Conservation (phyloP, 2,888 invertebrate genomes). For the Trissoscelio sp. region DNA sequence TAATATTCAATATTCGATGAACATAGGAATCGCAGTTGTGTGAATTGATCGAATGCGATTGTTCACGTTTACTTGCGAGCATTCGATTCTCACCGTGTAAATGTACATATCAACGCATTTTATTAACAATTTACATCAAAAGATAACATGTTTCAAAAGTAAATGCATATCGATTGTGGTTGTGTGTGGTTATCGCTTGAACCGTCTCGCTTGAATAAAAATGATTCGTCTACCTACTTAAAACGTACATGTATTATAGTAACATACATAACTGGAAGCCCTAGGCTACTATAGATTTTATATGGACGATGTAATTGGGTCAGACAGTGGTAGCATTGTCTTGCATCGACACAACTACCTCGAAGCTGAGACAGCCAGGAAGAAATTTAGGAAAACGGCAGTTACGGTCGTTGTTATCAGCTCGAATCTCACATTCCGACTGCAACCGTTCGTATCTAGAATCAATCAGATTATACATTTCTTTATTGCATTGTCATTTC, state of each 20-base stretch:
- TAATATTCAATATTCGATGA: conserved; percentile 66
- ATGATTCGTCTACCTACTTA: conserved; percentile 82
- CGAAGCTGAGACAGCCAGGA: conserved; percentile 59
- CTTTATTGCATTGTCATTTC: not conserved
- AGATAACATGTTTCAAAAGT: conserved; percentile 81
- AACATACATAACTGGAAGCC: conserved; percentile 83
- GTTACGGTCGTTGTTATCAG: conserved; percentile 45
- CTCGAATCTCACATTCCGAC: conserved; percentile 33
- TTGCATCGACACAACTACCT: conserved; percentile 68
- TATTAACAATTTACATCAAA: conserved; percentile 81
- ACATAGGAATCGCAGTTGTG: conserved; percentile 68
- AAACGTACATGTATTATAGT: conserved; percentile 78
- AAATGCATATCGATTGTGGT: conserved; percentile 74
- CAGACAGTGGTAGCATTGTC: conserved; percentile 75
- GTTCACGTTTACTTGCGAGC: conserved; percentile 35
- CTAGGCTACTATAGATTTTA: conserved; percentile 83
- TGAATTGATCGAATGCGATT: conserved; percentile 57
- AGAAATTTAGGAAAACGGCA: conserved; percentile 66
- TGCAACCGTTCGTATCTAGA: conserved; percentile 71
- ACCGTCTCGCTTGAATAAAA: conserved; percentile 74
- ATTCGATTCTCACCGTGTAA: conserved; percentile 55
- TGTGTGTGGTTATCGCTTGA: conserved; percentile 60
- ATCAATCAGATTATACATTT: conserved; percentile 37
- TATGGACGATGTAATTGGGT: conserved; percentile 82
- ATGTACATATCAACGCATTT: conserved; percentile 73